These are phyloP conservation scores for Idaea biselata DNA, from an alignment of 2,888 invertebrate genomes.

Conservation along the genomic window DNA sequence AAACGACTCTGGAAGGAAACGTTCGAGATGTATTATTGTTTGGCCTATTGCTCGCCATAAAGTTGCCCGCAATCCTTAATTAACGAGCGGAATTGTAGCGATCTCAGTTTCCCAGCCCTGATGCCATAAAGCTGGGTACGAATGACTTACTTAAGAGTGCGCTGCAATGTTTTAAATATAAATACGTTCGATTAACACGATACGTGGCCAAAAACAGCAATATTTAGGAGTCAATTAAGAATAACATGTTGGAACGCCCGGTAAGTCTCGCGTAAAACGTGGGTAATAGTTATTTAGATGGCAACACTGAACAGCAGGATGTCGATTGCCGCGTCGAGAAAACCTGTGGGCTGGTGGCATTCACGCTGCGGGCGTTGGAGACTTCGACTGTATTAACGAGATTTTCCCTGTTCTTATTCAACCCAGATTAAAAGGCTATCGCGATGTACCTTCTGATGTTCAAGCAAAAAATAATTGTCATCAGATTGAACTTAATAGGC, in stretches of 20 bases:
- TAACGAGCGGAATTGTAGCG: slow-evolving; percentile 57
- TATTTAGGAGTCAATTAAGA: slow-evolving; percentile 74
- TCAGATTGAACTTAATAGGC: not conserved
- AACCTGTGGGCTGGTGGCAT: slow-evolving; percentile 40
- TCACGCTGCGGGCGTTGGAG: slow-evolving; percentile 50
- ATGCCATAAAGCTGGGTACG: slow-evolving; percentile 36
- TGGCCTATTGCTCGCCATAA: slow-evolving; percentile 63
- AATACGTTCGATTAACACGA: slow-evolving; percentile 69
- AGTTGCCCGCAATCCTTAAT: slow-evolving; percentile 61
- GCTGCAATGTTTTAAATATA: slow-evolving; percentile 55
- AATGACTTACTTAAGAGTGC: slow-evolving; percentile 51
- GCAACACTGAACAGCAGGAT: slow-evolving; percentile 69
- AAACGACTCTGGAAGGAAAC: slow-evolving; percentile 57
- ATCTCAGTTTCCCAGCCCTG: slow-evolving; percentile 24
- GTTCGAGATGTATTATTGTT: slow-evolving; percentile 62
- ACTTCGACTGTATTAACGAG: slow-evolving; percentile 54
- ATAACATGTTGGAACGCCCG: slow-evolving; percentile 64
- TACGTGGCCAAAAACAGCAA: slow-evolving; percentile 68
- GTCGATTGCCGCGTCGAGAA: slow-evolving; percentile 46
- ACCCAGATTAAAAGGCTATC: slow-evolving; percentile 61
- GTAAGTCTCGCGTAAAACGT: slow-evolving; percentile 65
- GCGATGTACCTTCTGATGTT: slow-evolving; percentile 18
- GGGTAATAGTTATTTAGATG: slow-evolving; percentile 68
- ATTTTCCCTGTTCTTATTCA: slow-evolving; percentile 55
- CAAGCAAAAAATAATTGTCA: not conserved